These are phyloP conservation scores for Glyphotaelius pellucidus DNA, from an alignment of 2,888 invertebrate species.

Conservation along the genomic window DNA sequence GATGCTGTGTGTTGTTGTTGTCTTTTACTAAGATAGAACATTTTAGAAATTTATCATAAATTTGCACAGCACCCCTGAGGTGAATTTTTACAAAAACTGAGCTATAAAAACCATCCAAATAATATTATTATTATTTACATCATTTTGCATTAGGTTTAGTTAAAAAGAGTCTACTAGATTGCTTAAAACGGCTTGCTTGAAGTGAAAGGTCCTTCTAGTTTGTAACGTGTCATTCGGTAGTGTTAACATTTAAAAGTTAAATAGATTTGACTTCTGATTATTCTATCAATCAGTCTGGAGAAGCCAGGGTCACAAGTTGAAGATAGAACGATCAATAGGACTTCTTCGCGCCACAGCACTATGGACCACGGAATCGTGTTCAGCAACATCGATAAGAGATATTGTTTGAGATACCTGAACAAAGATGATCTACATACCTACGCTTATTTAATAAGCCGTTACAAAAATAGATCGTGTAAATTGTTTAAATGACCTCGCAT, in stretches of 20 bases:
- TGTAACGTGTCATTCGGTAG: not conserved
- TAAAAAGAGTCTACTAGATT: not conserved
- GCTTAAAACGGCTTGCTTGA: not conserved
- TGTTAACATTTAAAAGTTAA: not conserved
- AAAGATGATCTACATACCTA: not conserved
- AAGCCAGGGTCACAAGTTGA: not conserved
- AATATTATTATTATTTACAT: too few relatives aligned
- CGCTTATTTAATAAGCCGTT: not conserved
- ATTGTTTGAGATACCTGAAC: not conserved
- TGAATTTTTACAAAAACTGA: too few relatives aligned
- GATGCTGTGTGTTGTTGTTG: too few relatives aligned
- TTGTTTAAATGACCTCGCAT: not conserved
- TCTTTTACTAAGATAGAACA: too few relatives aligned
- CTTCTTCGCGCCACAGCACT: not conserved
- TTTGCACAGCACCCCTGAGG: too few relatives aligned
- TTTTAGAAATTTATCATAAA: too few relatives aligned
- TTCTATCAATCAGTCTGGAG: slow-evolving; percentile 12
- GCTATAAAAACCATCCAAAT: too few relatives aligned
- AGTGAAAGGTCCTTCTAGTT: not conserved
- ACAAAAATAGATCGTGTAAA: not conserved
- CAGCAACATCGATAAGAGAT: not conserved
- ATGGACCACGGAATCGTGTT: not conserved
- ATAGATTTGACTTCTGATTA: slow-evolving; percentile 18
- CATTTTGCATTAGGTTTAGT: too few relatives aligned
- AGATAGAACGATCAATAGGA: not conserved